These are phyloP conservation scores for Fratercula arctica DNA, from an alignment of 2,797 vertebrate genomes.

Conservation along the genomic window DNA sequence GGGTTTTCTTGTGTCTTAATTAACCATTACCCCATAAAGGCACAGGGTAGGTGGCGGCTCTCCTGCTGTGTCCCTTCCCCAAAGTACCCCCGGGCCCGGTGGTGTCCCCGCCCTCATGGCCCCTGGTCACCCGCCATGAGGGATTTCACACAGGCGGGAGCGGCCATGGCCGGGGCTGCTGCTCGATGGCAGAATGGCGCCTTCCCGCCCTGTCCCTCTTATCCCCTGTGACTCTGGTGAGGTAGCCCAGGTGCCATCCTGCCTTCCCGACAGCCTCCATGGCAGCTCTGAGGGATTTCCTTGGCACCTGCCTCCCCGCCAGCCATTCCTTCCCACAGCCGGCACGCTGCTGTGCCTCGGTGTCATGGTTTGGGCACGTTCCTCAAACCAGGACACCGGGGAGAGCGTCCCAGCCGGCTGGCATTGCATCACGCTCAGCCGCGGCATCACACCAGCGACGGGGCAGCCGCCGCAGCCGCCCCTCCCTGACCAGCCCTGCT, in stretches of 20 bases:
- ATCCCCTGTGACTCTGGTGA: rapidly evolving
- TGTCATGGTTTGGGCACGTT: background rate
- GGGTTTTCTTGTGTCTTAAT: background rate
- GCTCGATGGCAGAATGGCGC: rapidly evolving
- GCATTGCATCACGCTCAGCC: background rate
- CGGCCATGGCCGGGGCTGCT: rapidly evolving
- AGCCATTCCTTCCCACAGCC: rapidly evolving
- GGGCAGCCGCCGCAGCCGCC: rapidly evolving
- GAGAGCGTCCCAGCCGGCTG: rapidly evolving
- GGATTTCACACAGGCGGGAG: rapidly evolving
- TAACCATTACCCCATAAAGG: background rate
- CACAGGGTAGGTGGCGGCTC: background rate
- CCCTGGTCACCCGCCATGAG: rapidly evolving
- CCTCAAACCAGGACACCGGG: background rate
- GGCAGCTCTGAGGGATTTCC: background rate
- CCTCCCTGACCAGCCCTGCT: background rate
- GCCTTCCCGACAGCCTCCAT: rapidly evolving
- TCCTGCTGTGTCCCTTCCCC: background rate
- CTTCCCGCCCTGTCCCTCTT: rapidly evolving
- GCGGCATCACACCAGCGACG: rapidly evolving
- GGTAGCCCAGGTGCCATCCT: background rate
- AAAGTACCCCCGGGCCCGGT: too few relatives aligned
- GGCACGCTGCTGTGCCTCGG: rapidly evolving
- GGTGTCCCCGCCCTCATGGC: background rate
- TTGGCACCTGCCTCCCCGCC: background rate